Conservation (phyloP, 1,140 invertebrate species). For the Leptoteleia sp. region DNA sequence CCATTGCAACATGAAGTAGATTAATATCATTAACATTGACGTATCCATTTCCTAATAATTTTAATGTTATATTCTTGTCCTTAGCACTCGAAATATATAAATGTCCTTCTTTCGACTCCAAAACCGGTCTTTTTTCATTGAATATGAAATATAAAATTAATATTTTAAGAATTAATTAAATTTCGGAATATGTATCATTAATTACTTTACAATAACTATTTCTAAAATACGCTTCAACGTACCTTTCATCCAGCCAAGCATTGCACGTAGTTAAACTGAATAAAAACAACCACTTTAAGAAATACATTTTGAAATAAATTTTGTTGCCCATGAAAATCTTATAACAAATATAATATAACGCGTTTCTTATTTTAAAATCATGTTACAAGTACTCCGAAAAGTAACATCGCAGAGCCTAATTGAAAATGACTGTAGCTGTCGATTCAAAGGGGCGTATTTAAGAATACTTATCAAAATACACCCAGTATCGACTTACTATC, state of each 20-base stretch:
- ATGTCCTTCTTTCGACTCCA: constrained; percentile 84
- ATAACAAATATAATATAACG: constrained; percentile 7
- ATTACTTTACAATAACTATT: neutral
- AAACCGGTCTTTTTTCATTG: constrained; percentile 81
- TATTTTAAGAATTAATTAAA: neutral
- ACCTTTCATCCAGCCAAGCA: constrained; percentile 72
- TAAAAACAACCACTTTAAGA: constrained; percentile 58
- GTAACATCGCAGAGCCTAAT: constrained; percentile 28
- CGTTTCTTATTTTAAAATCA: neutral
- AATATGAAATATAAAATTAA: neutral
- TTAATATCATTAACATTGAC: constrained; percentile 84
- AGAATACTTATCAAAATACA: constrained; percentile 64
- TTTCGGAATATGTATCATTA: neutral
- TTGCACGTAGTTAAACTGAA: constrained; percentile 45
- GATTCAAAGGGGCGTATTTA: constrained; percentile 66
- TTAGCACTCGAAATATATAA: constrained; percentile 84
- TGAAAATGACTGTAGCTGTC: constrained; percentile 18
- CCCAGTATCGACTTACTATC: constrained; percentile 69
- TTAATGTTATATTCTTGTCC: constrained; percentile 85
- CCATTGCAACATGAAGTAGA: constrained; percentile 80
- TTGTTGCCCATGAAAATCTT: neutral
- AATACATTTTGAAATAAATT: constrained; percentile 32
- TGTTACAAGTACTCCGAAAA: constrained; percentile 8
- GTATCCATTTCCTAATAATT: constrained; percentile 83
- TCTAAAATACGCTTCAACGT: neutral